A percentile compares a stretch with the other conserved stretches of the same genome.
Conservation (phyloP, 2,797 vertebrate species). For the Poliocrania exsul region DNA sequence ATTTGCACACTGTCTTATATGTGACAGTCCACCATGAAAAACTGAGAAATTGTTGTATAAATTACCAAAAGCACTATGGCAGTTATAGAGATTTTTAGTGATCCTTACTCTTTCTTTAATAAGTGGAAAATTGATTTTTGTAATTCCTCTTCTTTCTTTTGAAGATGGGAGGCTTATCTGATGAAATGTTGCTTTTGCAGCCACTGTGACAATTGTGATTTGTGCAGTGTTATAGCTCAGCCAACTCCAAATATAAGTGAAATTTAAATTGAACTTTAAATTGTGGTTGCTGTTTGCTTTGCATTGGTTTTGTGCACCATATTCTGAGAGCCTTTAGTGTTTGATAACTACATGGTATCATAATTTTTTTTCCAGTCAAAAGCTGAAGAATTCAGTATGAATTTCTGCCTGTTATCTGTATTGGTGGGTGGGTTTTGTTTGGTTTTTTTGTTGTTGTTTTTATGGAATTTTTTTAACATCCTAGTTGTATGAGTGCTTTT, state of each 20-base stretch:
- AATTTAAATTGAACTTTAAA: background rate
- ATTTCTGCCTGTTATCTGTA: background rate
- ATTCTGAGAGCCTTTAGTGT: background rate
- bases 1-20: background rate
- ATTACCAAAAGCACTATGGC: background rate
- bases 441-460: background rate
- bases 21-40: background rate
- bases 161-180: background rate
- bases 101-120: background rate
- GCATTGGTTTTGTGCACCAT: background rate
- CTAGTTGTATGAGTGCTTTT: background rate
- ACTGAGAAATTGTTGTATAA: background rate
- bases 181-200: background rate
- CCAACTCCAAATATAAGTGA: background rate
- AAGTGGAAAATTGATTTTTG: constrained; percentile 22
- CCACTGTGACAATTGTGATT: background rate
- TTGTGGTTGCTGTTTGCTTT: background rate
- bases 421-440: background rate
- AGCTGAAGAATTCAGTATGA: background rate
- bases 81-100: background rate
- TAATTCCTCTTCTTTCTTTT: constrained; percentile 15
- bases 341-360: background rate
- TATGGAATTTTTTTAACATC: background rate
- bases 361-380: background rate
- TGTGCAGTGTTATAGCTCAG: background rate